Percentiles rank a stretch among this genome's conserved stretches.
phyloP scores from a whole-genome alignment of 2,113 vertebrate species.

The Otolemur garnettii region DNA sequence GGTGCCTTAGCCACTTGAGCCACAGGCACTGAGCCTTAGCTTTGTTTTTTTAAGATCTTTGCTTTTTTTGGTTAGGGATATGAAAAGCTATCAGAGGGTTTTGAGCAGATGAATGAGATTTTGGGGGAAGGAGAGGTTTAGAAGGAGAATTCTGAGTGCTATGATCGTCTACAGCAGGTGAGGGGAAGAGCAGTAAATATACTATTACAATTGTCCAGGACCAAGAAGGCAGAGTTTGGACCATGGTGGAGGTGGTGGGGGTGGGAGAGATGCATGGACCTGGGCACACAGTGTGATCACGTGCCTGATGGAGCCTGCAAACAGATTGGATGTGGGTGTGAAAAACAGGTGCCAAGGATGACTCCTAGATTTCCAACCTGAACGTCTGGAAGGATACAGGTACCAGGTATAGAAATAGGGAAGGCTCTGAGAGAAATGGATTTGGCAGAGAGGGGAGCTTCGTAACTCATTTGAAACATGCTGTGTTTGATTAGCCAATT shows the following conservation, averaged over 20 bases:
- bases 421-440: no score
- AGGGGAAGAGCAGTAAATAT: no score
- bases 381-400: background rate
- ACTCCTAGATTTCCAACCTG: background rate
- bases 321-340: background rate
- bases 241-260: background rate
- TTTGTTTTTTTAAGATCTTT: background rate
- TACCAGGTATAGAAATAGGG: no score
- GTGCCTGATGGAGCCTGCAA: background rate
- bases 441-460: no score
- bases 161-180: fast-evolving
- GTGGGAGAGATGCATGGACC: background rate
- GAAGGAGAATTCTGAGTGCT: background rate
- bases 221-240: background rate
- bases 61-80: background rate
- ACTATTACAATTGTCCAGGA: fast-evolving
- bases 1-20: no score
- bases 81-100: background rate
- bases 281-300: fast-evolving
- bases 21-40: no score
- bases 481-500: background rate
- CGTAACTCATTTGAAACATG: background rate
- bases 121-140: background rate
- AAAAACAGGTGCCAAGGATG: background rate
- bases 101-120: background rate